Evolutionary conservation across 1,140 invertebrate species (phyloP).

Genomic region (Solen grandis): DNA sequence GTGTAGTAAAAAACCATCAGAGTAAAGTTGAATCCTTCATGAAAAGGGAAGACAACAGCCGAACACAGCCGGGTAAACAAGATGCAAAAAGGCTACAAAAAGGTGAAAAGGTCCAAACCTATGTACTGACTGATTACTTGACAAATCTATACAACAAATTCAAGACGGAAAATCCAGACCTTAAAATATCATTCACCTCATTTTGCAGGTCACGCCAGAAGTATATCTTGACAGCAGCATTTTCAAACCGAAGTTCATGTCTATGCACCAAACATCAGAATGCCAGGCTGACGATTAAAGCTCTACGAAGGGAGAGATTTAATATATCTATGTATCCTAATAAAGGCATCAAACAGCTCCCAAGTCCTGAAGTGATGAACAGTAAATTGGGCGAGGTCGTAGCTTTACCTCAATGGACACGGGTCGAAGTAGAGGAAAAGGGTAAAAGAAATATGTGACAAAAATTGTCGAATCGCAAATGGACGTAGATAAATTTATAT

Average conservation of each 20-base stretch:
- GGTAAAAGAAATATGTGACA: conserved; percentile 31
- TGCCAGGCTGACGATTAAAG: conserved; percentile 6
- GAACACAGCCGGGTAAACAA: conserved; percentile 26
- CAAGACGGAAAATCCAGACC: background rate
- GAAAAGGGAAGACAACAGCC: conserved; percentile 49
- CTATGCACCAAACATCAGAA: conserved; percentile 24
- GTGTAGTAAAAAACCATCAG: conserved; percentile 8
- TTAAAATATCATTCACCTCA: conserved; percentile 9
- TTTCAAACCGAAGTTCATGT: conserved; percentile 9
- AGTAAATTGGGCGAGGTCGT: background rate
- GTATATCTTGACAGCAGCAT: conserved; percentile 12
- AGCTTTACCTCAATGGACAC: conserved; percentile 31
- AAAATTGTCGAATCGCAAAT: conserved; percentile 8
- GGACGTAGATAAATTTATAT: conserved; percentile 13
- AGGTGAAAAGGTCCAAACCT: conserved; percentile 16
- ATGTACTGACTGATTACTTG: conserved; percentile 28
- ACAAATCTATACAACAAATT: conserved; percentile 8
- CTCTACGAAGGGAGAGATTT: background rate
- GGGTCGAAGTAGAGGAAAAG: conserved; percentile 15
- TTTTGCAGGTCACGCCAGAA: conserved; percentile 6
- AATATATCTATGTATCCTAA: conserved; percentile 26
- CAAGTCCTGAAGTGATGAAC: conserved; percentile 7
- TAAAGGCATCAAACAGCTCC: background rate
- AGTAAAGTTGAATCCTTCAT: conserved; percentile 10
- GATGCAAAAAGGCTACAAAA: conserved; percentile 3